phyloP scores from a whole-genome alignment of 2,113 vertebrate species.

The Halcyon senegalensis region DNA sequence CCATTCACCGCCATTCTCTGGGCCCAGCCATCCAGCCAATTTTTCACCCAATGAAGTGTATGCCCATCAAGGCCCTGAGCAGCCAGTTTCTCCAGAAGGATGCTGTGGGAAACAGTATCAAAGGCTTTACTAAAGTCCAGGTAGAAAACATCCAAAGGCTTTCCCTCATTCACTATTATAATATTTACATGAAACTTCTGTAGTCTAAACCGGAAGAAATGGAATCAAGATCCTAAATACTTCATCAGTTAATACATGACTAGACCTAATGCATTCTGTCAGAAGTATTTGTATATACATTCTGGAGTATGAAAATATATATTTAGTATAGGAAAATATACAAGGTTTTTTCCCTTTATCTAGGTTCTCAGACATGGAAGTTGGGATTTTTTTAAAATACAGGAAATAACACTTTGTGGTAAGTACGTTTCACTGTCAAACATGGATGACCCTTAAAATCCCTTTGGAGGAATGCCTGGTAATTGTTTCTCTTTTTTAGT shows the following conservation, averaged over 20 bases:
- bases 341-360: neutral
- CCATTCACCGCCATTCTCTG: too few relatives aligned
- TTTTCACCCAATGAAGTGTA: too few relatives aligned
- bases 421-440: neutral
- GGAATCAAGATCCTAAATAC: neutral
- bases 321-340: neutral
- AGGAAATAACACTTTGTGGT: neutral
- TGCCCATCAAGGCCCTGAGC: too few relatives aligned
- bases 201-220: neutral
- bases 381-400: neutral
- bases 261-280: neutral
- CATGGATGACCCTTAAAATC: neutral
- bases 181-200: neutral
- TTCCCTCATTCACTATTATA: neutral
- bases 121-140: too few relatives aligned
- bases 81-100: too few relatives aligned
- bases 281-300: neutral
- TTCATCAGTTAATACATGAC: rapidly evolving
- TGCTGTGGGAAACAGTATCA: too few relatives aligned
- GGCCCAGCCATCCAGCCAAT: too few relatives aligned
- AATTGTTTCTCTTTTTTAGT: neutral
- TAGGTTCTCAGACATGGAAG: neutral
- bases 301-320: neutral
- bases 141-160: too few relatives aligned
- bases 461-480: neutral